These are phyloP conservation scores for Phengaris arion DNA, from an alignment of 2,888 invertebrate species.

Conservation along the genomic window DNA sequence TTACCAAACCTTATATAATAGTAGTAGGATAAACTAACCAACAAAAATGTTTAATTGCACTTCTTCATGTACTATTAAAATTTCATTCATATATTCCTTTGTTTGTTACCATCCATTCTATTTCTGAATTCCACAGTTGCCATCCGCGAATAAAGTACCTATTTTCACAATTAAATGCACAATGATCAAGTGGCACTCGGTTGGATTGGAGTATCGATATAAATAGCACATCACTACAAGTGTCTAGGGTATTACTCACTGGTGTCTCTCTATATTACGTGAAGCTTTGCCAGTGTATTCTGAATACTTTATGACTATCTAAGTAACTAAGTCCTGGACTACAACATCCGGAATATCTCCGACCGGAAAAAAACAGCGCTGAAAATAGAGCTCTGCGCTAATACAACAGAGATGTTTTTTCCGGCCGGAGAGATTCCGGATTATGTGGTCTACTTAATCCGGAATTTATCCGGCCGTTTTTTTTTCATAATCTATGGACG, in stretches of 20 bases:
- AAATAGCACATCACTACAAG: slow-evolving; percentile 24
- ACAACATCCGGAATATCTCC: no score
- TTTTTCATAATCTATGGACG: no score
- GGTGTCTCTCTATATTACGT: background rate
- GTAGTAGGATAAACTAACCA: no score
- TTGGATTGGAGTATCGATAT: background rate
- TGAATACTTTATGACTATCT: background rate
- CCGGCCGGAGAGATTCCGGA: no score
- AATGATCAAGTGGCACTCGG: slow-evolving; percentile 16
- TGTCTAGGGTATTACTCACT: slow-evolving; percentile 10
- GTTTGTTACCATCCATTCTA: background rate
- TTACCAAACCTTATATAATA: no score
- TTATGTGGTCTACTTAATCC: no score
- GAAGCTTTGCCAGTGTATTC: background rate
- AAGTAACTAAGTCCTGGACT: background rate
- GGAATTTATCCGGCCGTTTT: no score
- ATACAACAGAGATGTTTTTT: no score
- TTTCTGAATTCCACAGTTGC: background rate
- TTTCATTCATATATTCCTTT: background rate
- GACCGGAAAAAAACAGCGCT: no score
- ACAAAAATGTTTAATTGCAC: no score
- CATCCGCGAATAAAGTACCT: background rate
- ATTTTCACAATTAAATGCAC: slow-evolving; percentile 16
- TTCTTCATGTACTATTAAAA: background rate
- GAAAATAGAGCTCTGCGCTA: no score